phyloP scores from a whole-genome alignment of 1,140 invertebrate genomes.

The Apis dorsata region DNA sequence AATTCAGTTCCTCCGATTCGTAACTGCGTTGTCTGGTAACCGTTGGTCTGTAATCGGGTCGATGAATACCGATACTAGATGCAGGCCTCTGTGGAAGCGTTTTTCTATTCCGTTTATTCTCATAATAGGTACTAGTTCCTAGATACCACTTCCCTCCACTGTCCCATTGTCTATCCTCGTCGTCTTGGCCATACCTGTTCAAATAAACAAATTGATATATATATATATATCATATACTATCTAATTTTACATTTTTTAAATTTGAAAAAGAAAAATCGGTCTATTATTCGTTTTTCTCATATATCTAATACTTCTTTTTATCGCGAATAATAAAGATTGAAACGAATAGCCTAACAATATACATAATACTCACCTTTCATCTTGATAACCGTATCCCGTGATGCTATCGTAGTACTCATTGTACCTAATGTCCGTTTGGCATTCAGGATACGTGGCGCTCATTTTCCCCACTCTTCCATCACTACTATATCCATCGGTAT shows the following conservation, averaged over 20 bases:
- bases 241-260: not conserved
- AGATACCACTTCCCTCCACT: slow-evolving; percentile 81
- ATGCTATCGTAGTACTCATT: slow-evolving; percentile 78
- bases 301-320: not conserved
- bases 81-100: slow-evolving; percentile 77
- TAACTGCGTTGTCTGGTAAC: slow-evolving; percentile 76
- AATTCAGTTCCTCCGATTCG: slow-evolving; percentile 76
- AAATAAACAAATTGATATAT: not conserved
- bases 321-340: no score
- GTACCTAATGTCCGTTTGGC: slow-evolving; percentile 75
- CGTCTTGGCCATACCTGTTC: slow-evolving; percentile 82
- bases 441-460: slow-evolving; percentile 75
- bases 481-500: slow-evolving; percentile 70
- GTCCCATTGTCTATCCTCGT: slow-evolving; percentile 86
- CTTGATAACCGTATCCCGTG: slow-evolving; percentile 78
- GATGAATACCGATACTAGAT: slow-evolving; percentile 75
- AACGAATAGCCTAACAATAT: not conserved
- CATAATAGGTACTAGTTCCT: slow-evolving; percentile 71
- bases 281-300: not conserved
- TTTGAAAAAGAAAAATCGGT: not conserved
- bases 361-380: slow-evolving; percentile 74
- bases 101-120: slow-evolving; percentile 77
- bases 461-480: slow-evolving; percentile 72
- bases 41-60: slow-evolving; percentile 73
- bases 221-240: no score